phyloP scores from a whole-genome alignment of 2,113 vertebrate species.

The Callipepla squamata region DNA sequence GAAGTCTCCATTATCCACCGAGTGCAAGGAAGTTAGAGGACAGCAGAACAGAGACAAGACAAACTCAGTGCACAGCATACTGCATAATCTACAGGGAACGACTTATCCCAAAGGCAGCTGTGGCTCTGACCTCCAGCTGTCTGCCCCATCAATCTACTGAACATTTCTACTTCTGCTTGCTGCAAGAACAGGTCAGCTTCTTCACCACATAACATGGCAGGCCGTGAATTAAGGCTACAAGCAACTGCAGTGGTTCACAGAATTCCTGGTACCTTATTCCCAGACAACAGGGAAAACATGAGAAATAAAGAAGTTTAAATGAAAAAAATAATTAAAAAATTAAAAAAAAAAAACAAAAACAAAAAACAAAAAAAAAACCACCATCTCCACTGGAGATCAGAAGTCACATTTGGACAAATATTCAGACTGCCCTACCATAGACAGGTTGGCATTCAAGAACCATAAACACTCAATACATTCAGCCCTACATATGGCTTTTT shows the following conservation, averaged over 20 bases:
- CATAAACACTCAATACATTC: not conserved
- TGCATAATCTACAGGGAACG: not conserved
- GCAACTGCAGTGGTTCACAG: not conserved
- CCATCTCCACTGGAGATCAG: not conserved
- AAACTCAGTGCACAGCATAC: not conserved
- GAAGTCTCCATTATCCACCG: not conserved
- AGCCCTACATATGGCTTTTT: not conserved
- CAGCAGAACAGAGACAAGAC: not conserved
- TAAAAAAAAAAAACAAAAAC: too few relatives aligned
- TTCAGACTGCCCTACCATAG: fast-evolving
- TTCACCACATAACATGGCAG: not conserved
- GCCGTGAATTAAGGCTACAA: not conserved
- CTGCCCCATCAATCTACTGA: not conserved
- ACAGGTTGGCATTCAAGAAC: not conserved
- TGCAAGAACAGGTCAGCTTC: not conserved
- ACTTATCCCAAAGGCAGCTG: fast-evolving
- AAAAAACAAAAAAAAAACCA: too few relatives aligned
- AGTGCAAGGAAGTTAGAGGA: not conserved
- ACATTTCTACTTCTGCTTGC: not conserved
- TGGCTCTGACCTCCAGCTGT: not conserved
- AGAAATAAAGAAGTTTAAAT: not conserved
- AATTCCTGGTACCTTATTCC: not conserved
- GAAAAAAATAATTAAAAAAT: not conserved
- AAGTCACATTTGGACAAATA: not conserved
- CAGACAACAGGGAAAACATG: not conserved